A percentile compares a stretch with the other conserved stretches of the same genome.
These are phyloP conservation scores for Formicarius rufipectus DNA, from an alignment of 2,113 vertebrate genomes.

Conservation along the genomic window DNA sequence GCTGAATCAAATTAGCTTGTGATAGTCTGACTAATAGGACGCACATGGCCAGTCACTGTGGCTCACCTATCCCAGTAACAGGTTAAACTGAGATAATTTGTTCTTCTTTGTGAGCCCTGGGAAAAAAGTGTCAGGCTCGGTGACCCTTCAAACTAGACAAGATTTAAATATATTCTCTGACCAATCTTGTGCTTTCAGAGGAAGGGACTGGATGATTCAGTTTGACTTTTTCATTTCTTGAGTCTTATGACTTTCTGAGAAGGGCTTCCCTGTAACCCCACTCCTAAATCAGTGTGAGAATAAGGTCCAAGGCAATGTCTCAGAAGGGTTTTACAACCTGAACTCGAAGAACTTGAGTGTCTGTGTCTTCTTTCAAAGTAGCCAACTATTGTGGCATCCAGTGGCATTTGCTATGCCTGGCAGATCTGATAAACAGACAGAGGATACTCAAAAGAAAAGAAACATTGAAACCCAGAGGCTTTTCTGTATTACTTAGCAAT, in stretches of 20 bases:
- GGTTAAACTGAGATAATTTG: not conserved
- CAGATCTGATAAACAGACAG: not conserved
- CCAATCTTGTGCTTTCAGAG: not conserved
- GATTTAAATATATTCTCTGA: not conserved
- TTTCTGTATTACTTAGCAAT: not conserved
- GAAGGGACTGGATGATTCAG: not conserved
- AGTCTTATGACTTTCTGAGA: not conserved
- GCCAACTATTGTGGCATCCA: not conserved
- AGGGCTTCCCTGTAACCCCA: not conserved
- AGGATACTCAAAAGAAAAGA: not conserved
- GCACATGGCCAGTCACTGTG: not conserved
- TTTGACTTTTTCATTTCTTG: not conserved
- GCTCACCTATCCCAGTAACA: not conserved
- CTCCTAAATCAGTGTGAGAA: not conserved
- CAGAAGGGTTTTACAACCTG: not conserved
- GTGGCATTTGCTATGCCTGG: not conserved
- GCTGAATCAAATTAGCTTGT: conserved; percentile 4
- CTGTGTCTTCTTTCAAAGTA: not conserved
- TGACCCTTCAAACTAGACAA: not conserved
- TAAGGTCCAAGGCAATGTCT: rapidly evolving
- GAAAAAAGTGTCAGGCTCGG: not conserved
- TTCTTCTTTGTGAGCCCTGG: not conserved
- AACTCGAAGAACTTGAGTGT: not conserved
- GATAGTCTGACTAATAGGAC: not conserved
- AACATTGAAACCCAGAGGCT: not conserved